Conservation (phyloP, 2,888 invertebrate genomes). For the Pandemis heparana region DNA sequence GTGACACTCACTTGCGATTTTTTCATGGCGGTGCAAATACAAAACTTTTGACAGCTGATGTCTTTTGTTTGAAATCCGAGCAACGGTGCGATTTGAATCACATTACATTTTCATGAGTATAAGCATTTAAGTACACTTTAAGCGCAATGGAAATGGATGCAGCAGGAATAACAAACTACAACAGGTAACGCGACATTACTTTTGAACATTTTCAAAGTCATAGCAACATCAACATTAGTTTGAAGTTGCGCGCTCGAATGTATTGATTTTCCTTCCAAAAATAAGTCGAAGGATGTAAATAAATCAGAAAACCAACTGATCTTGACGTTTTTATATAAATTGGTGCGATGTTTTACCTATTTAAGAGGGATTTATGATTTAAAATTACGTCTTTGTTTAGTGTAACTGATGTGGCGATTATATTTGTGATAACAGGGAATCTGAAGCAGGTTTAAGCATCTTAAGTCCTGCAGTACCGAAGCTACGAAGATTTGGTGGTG, state of each 20-base stretch:
- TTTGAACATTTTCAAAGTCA: conserved; percentile 28
- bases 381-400: conserved; percentile 12
- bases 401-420: conserved; percentile 42
- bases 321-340: conserved; percentile 61
- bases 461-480: conserved; percentile 73
- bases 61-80: conserved; percentile 48
- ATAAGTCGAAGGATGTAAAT: conserved; percentile 83
- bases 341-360: conserved; percentile 41
- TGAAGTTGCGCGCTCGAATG: conserved; percentile 81
- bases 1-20: neutral
- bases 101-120: neutral
- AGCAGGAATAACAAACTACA: conserved; percentile 53
- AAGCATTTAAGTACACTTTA: neutral
- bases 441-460: conserved; percentile 59
- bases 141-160: conserved; percentile 59
- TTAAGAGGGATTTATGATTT: conserved; percentile 39
- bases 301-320: conserved; percentile 74
- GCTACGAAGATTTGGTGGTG: conserved; percentile 75
- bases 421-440: conserved; percentile 56
- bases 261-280: conserved; percentile 84
- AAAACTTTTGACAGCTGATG: conserved; percentile 51
- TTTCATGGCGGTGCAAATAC: conserved; percentile 27
- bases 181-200: conserved; percentile 58
- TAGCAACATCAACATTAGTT: conserved; percentile 53
- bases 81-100: conserved; percentile 54